A percentile compares a stretch with the other conserved stretches of the same genome.
Evolutionary conservation across 2,797 vertebrate species (phyloP).

Genomic region (Pempheris klunzingeri): DNA sequence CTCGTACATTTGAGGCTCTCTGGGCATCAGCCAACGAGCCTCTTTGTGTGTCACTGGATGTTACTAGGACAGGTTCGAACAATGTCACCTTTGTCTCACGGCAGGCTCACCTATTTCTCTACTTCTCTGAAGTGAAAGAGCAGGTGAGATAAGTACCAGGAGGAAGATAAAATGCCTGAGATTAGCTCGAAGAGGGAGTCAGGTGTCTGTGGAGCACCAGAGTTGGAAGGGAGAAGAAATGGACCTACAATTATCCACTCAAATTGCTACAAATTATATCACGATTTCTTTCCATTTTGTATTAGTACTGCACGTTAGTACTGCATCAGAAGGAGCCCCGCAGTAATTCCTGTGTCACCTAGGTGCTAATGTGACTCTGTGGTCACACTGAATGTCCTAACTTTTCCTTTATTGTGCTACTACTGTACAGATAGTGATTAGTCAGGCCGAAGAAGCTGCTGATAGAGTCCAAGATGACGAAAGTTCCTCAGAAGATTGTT

Average conservation of each 20-base stretch:
- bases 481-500: neutral
- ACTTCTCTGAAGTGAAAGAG: slow-evolving; percentile 52
- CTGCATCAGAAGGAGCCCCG: neutral
- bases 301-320: neutral
- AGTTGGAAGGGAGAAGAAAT: neutral
- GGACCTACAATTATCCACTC: neutral
- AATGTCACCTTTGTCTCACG: slow-evolving; percentile 57
- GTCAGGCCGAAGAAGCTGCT: slow-evolving; percentile 2
- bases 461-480: neutral
- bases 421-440: neutral
- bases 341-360: neutral
- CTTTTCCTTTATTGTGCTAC: slow-evolving; percentile 6
- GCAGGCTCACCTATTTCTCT: slow-evolving; percentile 12
- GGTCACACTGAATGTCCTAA: neutral
- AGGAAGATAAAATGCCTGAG: slow-evolving; percentile 48
- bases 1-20: slow-evolving; percentile 18
- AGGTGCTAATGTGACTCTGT: neutral
- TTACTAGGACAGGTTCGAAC: slow-evolving; percentile 61
- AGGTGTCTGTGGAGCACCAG: slow-evolving; percentile 27
- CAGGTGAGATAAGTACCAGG: slow-evolving; percentile 44
- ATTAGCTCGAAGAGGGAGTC: slow-evolving; percentile 47
- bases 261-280: neutral
- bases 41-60: slow-evolving; percentile 46
- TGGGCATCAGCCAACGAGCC: slow-evolving; percentile 24
- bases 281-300: neutral